Evolutionary conservation across 2,113 vertebrate genomes (phyloP).

Genomic region (Forbesichthys papilliferus): DNA sequence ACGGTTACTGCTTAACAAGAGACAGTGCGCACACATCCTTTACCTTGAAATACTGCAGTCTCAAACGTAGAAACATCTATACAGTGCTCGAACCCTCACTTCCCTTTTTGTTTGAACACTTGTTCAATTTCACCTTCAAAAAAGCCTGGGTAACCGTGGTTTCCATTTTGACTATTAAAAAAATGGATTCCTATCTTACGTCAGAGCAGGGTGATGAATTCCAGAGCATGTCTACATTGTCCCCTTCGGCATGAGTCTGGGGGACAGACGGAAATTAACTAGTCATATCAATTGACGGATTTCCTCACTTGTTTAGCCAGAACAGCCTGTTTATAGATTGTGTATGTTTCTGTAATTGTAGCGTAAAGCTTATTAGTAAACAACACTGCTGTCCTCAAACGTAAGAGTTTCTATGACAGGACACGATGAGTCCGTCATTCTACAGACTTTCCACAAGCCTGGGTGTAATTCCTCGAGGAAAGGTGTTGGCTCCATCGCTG

Average conservation of each 20-base stretch:
- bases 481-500: neutral
- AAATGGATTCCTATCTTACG: neutral
- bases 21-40: neutral
- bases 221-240: constrained; percentile 47
- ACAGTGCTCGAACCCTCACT: neutral
- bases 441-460: constrained; percentile 4
- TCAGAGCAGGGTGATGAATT: constrained; percentile 38
- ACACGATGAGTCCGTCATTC: neutral
- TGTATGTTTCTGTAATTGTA: constrained; percentile 21
- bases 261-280: constrained; percentile 15
- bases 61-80: neutral
- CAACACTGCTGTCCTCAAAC: no score
- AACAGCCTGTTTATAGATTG: constrained; percentile 37
- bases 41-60: neutral
- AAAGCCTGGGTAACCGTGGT: no score
- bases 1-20: neutral
- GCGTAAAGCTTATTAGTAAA: constrained; percentile 3
- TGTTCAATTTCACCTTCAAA: neutral
- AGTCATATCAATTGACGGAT: constrained; percentile 19
- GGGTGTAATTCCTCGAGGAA: neutral
- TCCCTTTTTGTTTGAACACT: neutral
- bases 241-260: constrained; percentile 4
- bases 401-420: no score
- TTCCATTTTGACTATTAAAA: no score
- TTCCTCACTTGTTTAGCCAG: constrained; percentile 33